Evolutionary conservation across 2,888 invertebrate genomes (phyloP).

Genomic region (Autographa gamma): DNA sequence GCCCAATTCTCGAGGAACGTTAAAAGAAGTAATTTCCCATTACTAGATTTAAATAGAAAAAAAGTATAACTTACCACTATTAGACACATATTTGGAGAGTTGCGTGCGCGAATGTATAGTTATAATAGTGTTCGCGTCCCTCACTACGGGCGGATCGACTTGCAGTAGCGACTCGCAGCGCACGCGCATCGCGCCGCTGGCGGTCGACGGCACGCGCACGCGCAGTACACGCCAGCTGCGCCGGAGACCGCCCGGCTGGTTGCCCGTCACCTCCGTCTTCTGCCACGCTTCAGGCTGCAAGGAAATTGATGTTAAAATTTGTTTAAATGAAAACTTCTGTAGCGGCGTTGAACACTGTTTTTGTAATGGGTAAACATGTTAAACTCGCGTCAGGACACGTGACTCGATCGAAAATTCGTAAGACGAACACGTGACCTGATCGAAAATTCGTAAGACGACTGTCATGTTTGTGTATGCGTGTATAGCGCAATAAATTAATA

Average conservation of each 20-base stretch:
- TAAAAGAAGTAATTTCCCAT: too few relatives aligned
- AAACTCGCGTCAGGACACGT: too few relatives aligned
- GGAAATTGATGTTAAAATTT: constrained; percentile 3
- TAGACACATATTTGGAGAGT: constrained; percentile 84
- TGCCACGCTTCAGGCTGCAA: constrained; percentile 82
- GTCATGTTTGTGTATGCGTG: too few relatives aligned
- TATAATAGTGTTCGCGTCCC: constrained; percentile 74
- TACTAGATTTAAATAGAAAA: neutral
- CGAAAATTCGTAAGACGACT: too few relatives aligned
- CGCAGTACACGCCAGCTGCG: constrained; percentile 81
- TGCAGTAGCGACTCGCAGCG: constrained; percentile 80
- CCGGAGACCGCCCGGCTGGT: constrained; percentile 78
- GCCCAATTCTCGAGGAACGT: too few relatives aligned
- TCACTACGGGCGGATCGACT: constrained; percentile 81
- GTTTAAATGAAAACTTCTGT: too few relatives aligned
- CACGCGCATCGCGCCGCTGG: constrained; percentile 79
- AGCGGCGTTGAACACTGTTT: too few relatives aligned
- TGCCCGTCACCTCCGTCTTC: constrained; percentile 75
- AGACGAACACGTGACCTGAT: too few relatives aligned
- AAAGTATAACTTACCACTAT: constrained; percentile 72
- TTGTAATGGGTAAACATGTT: too few relatives aligned
- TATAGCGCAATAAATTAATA: too few relatives aligned
- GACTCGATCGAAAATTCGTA: too few relatives aligned
- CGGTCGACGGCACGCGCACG: constrained; percentile 75
- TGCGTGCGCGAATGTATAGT: constrained; percentile 82